Conservation (phyloP, 2,888 invertebrate genomes). For the Podabrus alpinus region DNA sequence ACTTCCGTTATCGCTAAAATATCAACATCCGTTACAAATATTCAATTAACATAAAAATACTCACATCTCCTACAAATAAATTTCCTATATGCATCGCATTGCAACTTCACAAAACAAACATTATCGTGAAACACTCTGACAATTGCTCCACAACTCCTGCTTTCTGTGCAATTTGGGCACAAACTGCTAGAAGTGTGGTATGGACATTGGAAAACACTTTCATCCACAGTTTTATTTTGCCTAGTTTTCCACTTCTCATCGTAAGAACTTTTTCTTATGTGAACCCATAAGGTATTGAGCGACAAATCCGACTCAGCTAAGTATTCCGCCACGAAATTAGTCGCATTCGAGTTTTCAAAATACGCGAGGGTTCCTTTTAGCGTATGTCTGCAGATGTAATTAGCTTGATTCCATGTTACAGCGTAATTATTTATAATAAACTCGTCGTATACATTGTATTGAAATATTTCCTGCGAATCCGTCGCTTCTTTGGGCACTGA, state of each 20-base stretch:
- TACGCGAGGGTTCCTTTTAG: not conserved
- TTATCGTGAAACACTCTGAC: not conserved
- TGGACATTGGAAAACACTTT: not conserved
- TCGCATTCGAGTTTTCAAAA: not conserved
- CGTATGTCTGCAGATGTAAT: not conserved
- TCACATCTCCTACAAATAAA: slow-evolving; percentile 5
- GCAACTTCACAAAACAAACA: not conserved
- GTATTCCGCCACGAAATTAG: not conserved
- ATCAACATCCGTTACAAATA: not conserved
- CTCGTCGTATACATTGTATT: not conserved
- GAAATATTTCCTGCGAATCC: not conserved
- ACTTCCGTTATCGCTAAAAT: not conserved
- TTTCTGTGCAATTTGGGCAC: not conserved
- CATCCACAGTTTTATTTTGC: not conserved
- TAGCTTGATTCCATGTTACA: not conserved
- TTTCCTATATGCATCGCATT: not conserved
- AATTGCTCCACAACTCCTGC: not conserved
- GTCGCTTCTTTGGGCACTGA: not conserved
- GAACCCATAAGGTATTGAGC: not conserved
- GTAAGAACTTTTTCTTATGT: not conserved
- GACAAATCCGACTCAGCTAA: not conserved
- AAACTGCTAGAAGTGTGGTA: not conserved
- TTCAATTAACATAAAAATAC: not conserved
- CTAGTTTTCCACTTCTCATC: not conserved
- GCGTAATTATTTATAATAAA: not conserved